These are phyloP conservation scores for Limnephilus auricula DNA, from an alignment of 2,888 invertebrate genomes.

Conservation along the genomic window DNA sequence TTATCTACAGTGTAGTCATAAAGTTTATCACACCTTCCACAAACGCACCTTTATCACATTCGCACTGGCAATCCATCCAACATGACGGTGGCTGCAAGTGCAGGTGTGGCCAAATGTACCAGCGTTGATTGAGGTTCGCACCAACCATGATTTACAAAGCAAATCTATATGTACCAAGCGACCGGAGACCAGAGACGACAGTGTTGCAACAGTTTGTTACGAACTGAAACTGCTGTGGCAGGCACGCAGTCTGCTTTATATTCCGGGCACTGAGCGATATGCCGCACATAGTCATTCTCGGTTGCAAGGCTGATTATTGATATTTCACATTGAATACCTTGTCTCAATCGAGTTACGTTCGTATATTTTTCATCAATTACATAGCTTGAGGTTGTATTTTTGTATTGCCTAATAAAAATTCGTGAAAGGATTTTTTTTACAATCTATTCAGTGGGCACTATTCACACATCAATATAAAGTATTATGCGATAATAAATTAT, in stretches of 20 bases:
- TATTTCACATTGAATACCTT: neutral
- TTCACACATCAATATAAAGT: no score
- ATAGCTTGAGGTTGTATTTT: no score
- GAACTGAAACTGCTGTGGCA: neutral
- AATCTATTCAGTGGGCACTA: no score
- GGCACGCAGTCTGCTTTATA: constrained; percentile 2
- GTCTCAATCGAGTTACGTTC: neutral
- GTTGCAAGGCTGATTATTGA: neutral
- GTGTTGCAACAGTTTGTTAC: neutral
- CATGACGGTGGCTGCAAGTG: neutral
- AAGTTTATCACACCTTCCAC: neutral
- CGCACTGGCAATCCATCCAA: neutral
- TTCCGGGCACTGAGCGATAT: neutral
- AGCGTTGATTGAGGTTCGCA: neutral
- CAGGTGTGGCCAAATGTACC: neutral
- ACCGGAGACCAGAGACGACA: neutral
- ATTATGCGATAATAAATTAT: no score
- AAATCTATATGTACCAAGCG: neutral
- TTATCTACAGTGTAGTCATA: neutral
- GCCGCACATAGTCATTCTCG: neutral
- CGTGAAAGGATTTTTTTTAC: no score
- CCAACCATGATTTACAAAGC: neutral
- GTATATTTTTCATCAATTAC: neutral
- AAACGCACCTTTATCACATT: neutral
- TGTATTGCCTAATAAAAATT: no score